Conservation (phyloP, 1,140 invertebrate genomes). For the Heterodera carotae region DNA sequence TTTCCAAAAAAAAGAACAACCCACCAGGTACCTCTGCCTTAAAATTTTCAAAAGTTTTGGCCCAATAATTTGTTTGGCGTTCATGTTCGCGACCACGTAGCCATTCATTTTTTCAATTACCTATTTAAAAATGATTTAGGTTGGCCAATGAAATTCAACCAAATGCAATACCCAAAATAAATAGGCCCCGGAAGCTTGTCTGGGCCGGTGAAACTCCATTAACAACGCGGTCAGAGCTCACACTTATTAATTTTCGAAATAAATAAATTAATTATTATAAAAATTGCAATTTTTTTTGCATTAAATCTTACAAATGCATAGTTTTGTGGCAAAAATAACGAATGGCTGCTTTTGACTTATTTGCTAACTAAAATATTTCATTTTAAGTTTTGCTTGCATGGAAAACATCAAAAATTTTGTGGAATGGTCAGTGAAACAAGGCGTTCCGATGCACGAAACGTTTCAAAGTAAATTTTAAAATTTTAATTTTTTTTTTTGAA, state of each 20-base stretch:
- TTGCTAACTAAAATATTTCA: conserved; percentile 68
- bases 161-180: conserved; percentile 17
- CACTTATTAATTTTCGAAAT: conserved; percentile 80
- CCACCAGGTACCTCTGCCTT: no score
- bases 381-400: conserved; percentile 90
- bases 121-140: not conserved
- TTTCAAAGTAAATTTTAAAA: conserved; percentile 75
- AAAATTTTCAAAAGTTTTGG: no score
- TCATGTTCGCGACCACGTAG: no score
- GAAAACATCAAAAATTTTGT: conserved; percentile 95
- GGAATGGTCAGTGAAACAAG: conserved; percentile 78
- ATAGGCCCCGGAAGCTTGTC: conserved; percentile 23
- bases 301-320: no score
- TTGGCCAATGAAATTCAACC: conserved; percentile 23
- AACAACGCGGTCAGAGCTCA: conserved; percentile 35
- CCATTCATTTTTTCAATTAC: not conserved
- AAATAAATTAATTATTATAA: conserved; percentile 66
- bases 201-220: conserved; percentile 32
- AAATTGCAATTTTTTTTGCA: no score
- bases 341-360: not conserved
- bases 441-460: conserved; percentile 87
- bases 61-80: no score
- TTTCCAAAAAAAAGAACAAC: no score
- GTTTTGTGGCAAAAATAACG: no score
- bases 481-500: not conserved